Evolutionary conservation across 2,113 vertebrate species (phyloP).

Genomic region (Suncus etruscus): DNA sequence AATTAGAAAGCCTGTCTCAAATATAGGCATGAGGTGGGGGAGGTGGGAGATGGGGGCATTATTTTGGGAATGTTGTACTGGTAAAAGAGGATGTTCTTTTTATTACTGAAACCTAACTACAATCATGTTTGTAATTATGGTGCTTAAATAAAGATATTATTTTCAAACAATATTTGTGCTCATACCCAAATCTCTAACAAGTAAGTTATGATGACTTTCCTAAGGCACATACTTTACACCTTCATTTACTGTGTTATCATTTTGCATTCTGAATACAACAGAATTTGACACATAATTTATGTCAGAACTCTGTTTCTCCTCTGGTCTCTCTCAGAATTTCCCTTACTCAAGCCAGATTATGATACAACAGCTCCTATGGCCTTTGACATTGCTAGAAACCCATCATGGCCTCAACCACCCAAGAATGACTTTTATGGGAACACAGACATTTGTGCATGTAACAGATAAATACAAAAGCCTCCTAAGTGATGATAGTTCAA

Average conservation of each 20-base stretch:
- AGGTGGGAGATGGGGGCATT: no score
- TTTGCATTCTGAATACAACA: slow-evolving; percentile 72
- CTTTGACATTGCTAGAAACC: slow-evolving; percentile 79
- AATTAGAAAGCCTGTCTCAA: no score
- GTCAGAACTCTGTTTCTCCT: slow-evolving; percentile 74
- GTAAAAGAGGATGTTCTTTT: no score
- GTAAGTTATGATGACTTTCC: not conserved
- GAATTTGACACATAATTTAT: slow-evolving; percentile 78
- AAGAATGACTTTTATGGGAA: slow-evolving; percentile 76
- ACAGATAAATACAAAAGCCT: slow-evolving; percentile 90
- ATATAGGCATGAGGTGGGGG: no score
- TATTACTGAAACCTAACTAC: no score
- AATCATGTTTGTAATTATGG: no score
- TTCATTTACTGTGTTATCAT: not conserved
- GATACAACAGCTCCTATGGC: slow-evolving; percentile 77
- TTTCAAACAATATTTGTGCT: not conserved
- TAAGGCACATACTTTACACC: not conserved
- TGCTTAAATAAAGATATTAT: no score
- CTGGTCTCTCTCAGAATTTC: slow-evolving; percentile 88
- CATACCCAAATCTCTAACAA: not conserved
- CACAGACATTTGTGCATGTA: slow-evolving; percentile 81
- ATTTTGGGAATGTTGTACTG: no score
- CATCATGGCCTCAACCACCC: slow-evolving; percentile 69
- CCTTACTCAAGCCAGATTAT: slow-evolving; percentile 83
- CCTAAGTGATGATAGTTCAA: slow-evolving; percentile 87